Evolutionary conservation across 2,888 invertebrate genomes (phyloP).

Genomic region (Kuschelorhynchus macadamiae): DNA sequence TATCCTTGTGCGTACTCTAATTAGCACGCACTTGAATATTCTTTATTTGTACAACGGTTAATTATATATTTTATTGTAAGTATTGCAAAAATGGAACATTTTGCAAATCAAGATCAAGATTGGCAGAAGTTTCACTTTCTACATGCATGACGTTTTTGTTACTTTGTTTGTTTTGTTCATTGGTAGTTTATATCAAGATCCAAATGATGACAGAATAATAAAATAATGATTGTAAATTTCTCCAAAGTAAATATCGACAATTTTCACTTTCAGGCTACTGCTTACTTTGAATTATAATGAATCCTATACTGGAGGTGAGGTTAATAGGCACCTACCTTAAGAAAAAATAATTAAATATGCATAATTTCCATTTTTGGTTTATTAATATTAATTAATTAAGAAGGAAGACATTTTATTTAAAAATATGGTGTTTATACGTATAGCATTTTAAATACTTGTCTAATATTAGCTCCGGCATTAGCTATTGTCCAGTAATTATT

Average conservation of each 20-base stretch:
- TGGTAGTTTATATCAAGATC: conserved; percentile 11
- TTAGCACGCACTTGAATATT: conserved; percentile 11
- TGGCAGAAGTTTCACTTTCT: conserved; percentile 54
- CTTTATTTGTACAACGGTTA: conserved; percentile 2
- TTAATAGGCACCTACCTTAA: too few relatives aligned
- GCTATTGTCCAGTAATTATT: too few relatives aligned
- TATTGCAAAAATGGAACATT: conserved; percentile 37
- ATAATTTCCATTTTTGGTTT: too few relatives aligned
- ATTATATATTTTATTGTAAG: conserved; percentile 1
- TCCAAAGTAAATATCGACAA: background rate
- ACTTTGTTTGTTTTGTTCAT: conserved; percentile 31
- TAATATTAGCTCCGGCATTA: too few relatives aligned
- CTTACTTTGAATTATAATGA: too few relatives aligned
- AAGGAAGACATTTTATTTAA: too few relatives aligned
- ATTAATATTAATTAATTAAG: too few relatives aligned
- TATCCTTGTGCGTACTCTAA: conserved; percentile 2
- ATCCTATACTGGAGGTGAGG: too few relatives aligned
- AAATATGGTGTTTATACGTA: too few relatives aligned
- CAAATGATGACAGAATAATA: background rate
- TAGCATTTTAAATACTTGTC: too few relatives aligned
- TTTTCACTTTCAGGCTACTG: background rate
- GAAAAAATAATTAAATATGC: too few relatives aligned
- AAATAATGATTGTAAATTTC: background rate
- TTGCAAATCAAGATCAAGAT: conserved; percentile 37
- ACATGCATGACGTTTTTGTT: conserved; percentile 44